Evolutionary conservation across 2,113 vertebrate species (phyloP), one percentile per base, ranked within the genome.

Genomic region (Phycodurus eques): DNA sequence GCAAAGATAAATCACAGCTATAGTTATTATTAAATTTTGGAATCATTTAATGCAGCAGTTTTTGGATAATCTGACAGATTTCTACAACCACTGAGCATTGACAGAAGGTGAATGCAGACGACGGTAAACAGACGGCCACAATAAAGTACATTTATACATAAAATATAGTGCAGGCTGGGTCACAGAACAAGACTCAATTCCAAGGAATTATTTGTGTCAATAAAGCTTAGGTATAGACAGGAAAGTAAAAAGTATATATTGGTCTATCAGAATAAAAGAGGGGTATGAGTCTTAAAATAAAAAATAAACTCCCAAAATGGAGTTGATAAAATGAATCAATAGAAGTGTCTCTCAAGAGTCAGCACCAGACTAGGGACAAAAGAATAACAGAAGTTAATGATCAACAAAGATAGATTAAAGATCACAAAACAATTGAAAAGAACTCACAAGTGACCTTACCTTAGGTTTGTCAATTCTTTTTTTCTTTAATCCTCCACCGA

Each of bases 401-500:
- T 44, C 22, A 42, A 44, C 22, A 31, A 27, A 27, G 5, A 33
- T 35, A 61, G 53, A 63, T 2, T 12, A 5, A 8, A 27, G 13
- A 19, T n/a, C 53, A 20, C 6, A 31, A 67, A 22, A 39, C 1
- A 22, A 47, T 39, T 1, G 11, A 11, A 1, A 35, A 14, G 15
- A 35, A 35, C 2, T 54, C 4, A 3, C 5, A 3, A 17, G 3
- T 3, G 5, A 1, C 12, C 1, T 68, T 84, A 93, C 93, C 90
- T 86, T 93, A 20, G 92, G 1, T 84, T 57, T 91, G 0, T 76
- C 3, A 0, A 93, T 7, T 8, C 92, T 0, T 0, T 0, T 72
- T 60, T 39, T 88, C 75, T 88, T 92, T 0, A 85, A 8, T 2
- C 17, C 71, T 72, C 88, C 80, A 35, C 93, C 72, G 6, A 96